Evolutionary conservation across 2,113 vertebrate species (phyloP).

Genomic region (Girardinichthys multiradiatus): DNA sequence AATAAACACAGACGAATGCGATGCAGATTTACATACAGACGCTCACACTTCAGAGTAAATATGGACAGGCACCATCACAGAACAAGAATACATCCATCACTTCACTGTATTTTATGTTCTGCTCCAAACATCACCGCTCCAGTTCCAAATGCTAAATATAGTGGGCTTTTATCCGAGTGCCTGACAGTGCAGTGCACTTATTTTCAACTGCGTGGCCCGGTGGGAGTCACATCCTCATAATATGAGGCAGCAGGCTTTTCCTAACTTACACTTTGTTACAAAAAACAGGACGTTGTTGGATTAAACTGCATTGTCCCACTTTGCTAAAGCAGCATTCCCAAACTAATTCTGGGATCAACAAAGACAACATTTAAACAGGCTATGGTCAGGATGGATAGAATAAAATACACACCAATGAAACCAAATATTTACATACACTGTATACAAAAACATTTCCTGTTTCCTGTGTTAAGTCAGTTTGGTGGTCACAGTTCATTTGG

Average conservation of each 20-base stretch:
- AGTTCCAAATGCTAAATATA: neutral
- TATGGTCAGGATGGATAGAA: no score
- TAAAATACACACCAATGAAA: no score
- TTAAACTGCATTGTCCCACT: neutral
- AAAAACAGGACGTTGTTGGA: neutral
- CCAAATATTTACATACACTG: no score
- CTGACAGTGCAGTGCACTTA: neutral
- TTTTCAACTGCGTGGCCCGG: neutral
- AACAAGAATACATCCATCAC: slow-evolving; percentile 18
- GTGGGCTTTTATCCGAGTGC: neutral
- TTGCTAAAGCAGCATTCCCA: neutral
- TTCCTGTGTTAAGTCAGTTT: no score
- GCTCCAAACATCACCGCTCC: neutral
- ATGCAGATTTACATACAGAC: slow-evolving; percentile 28
- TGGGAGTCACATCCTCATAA: neutral
- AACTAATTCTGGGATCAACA: no score
- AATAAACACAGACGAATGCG: slow-evolving; percentile 58
- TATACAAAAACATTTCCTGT: no score
- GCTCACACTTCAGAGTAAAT: slow-evolving; percentile 18
- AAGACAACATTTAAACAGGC: no score
- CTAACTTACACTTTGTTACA: neutral
- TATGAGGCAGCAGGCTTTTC: neutral
- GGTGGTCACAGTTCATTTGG: no score
- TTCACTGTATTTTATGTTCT: neutral
- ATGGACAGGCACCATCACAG: slow-evolving; percentile 24